A percentile compares a stretch with the other conserved stretches of the same genome.
These are phyloP conservation scores for Microcebus murinus DNA, from an alignment of 2,113 vertebrate genomes.

Conservation along the genomic window DNA sequence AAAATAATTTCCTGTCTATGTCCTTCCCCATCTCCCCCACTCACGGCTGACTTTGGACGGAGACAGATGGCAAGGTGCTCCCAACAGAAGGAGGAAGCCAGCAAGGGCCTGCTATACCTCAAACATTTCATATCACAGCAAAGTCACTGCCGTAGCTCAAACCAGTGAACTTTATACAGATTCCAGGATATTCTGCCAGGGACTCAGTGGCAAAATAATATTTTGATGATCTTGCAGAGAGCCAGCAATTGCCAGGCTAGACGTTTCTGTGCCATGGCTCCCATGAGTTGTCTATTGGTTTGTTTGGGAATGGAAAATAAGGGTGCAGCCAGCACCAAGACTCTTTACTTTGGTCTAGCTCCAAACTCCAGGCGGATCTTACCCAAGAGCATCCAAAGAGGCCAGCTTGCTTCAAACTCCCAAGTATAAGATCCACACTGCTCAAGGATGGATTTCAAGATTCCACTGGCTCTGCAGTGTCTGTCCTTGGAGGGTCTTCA, in stretches of 20 bases:
- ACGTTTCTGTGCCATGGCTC: background rate
- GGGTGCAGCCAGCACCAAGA: background rate
- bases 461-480: background rate
- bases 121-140: background rate
- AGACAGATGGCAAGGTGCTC: background rate
- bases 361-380: background rate
- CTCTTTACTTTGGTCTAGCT: background rate
- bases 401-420: background rate
- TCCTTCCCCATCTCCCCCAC: background rate
- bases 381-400: background rate
- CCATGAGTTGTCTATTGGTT: background rate
- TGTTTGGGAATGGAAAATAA: background rate
- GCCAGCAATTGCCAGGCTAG: background rate
- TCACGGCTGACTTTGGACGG: background rate
- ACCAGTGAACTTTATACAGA: background rate
- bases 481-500: background rate
- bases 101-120: background rate
- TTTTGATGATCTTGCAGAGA: background rate
- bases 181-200: background rate
- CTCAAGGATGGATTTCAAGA: background rate
- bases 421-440: background rate
- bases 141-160: background rate
- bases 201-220: background rate
- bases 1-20: constrained; percentile 47
- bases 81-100: background rate